Conservation (phyloP, 2,797 vertebrate species). For the Anas bernieri region DNA sequence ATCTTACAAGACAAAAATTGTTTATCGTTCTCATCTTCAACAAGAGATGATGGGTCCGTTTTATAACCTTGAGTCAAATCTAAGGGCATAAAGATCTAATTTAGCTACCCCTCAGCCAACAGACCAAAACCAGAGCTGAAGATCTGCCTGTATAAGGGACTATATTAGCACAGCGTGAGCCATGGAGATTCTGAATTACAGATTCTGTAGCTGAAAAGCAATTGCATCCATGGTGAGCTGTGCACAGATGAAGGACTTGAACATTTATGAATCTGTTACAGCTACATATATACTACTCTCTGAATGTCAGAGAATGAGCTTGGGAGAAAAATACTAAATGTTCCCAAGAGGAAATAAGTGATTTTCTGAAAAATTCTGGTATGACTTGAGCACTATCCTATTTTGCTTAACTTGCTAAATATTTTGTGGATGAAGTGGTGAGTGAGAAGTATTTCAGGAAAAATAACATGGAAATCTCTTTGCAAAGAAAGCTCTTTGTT, state of each 20-base stretch:
- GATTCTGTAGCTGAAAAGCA: neutral
- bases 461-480: neutral
- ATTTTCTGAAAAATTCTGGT: neutral
- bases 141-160: neutral
- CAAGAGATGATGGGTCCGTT: neutral
- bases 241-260: neutral
- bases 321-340: neutral
- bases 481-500: neutral
- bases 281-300: neutral
- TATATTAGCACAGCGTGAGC: neutral
- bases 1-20: neutral
- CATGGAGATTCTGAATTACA: neutral
- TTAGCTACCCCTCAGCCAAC: neutral
- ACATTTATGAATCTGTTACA: neutral
- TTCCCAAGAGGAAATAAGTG: neutral
- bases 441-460: neutral
- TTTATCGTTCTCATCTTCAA: neutral
- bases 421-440: neutral
- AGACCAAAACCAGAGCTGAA: neutral
- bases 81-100: neutral
- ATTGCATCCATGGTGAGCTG: neutral
- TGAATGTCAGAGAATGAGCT: neutral
- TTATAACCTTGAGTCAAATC: neutral
- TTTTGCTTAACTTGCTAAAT: neutral
- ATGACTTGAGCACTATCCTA: accelerated